A percentile compares a stretch with the other conserved stretches of the same genome.
Conservation (phyloP, 2,797 vertebrate species). For the Argya squamiceps region DNA sequence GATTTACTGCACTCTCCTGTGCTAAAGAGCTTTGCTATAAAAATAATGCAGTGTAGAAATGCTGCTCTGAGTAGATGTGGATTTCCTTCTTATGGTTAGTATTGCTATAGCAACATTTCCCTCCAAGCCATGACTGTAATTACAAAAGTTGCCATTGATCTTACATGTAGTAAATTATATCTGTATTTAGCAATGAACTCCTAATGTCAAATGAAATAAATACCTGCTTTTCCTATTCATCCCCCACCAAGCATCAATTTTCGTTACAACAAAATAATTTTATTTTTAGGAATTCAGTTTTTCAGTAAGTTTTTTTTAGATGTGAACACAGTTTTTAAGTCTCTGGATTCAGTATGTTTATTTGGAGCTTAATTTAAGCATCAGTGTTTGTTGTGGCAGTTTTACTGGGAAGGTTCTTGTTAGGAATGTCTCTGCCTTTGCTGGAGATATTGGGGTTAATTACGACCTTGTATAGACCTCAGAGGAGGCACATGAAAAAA, state of each 20-base stretch:
- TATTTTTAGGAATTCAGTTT: background rate
- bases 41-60: background rate
- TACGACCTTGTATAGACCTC: background rate
- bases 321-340: background rate
- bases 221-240: background rate
- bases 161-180: background rate
- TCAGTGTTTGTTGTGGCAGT: background rate
- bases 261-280: background rate
- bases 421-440: background rate
- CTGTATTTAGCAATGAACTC: background rate
- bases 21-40: background rate
- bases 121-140: background rate
- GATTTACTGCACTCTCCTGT: background rate
- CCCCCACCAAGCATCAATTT: background rate
- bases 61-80: background rate
- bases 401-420: background rate
- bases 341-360: background rate
- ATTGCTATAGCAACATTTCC: conserved; percentile 25
- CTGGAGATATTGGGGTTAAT: background rate
- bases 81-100: conserved; percentile 16
- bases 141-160: background rate
- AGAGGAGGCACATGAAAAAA: background rate
- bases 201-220: background rate
- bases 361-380: background rate
- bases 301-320: background rate